Evolutionary conservation across 2,888 invertebrate genomes (phyloP).

Genomic region (Chrysolina haemoptera): DNA sequence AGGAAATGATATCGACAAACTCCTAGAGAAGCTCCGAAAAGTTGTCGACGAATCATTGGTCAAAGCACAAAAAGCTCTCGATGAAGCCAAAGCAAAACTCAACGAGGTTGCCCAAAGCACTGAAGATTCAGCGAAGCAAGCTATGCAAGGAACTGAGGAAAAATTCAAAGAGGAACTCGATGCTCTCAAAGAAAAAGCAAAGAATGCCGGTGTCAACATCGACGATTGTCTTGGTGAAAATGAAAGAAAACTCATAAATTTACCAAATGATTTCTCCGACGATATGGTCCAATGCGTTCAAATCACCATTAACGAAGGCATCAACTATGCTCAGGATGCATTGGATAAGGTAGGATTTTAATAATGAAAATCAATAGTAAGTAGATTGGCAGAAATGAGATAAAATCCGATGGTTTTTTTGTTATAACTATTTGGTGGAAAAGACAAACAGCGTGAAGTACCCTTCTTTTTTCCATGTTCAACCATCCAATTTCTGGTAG

Average conservation of each 20-base stretch:
- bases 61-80: conserved; percentile 33
- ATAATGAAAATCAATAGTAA: not conserved
- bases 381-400: too few species aligned
- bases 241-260: conserved; percentile 31
- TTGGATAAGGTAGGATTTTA: conserved; percentile 31
- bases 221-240: conserved; percentile 38
- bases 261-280: conserved; percentile 30
- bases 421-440: too few species aligned
- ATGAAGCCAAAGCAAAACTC: conserved; percentile 30
- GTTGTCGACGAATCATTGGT: conserved; percentile 35
- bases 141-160: conserved; percentile 26
- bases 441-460: too few species aligned
- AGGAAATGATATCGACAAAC: conserved; percentile 37
- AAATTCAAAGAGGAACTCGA: conserved; percentile 34
- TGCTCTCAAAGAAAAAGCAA: conserved; percentile 36
- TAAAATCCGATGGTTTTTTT: too few species aligned
- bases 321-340: conserved; percentile 32
- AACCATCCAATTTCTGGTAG: too few species aligned
- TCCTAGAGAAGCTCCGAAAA: conserved; percentile 30
- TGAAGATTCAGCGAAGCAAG: not conserved
- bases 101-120: conserved; percentile 24
- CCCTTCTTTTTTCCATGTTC: too few species aligned
- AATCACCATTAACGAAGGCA: conserved; percentile 30
- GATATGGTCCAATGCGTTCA: conserved; percentile 34
- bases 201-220: conserved; percentile 40